Evolutionary conservation across 2,888 invertebrate genomes (phyloP), one percentile per base, ranked within the genome.

Genomic region (Therioaphis trifolii): DNA sequence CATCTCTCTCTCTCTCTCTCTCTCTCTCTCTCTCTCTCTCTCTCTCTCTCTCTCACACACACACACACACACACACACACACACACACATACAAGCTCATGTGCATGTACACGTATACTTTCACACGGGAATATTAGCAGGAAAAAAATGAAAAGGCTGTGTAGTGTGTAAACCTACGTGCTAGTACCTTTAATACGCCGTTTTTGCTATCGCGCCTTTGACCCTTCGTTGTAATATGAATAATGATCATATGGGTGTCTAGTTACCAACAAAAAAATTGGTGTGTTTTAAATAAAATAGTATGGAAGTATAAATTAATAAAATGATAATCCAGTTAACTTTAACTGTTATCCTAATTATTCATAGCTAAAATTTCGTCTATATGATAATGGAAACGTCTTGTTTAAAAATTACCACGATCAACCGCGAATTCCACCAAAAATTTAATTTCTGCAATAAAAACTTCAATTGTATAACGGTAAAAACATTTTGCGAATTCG

Each of bases 171-270:
- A n/a, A n/a, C n/a, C n/a, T 46, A 46, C 61, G 80, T 61, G 79
- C 21, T 35, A 66, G 66, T 68, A 52, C 52, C 35, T 7, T 5
- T 35, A 35, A 5, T 35, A 66, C 35, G 21, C 14, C 27, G 80
- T 80, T 80, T 80, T 80, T 80, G 80, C 71, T 35, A 35, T 35
- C 66, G 5, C 49, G 66, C 72, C 61, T 80, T 71, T 61, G 72
- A 80, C 80, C 69, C 80, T 61, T 35, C 21, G 29, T 46, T 35
- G 66, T 61, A 58, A 29, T 80, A 80, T 80, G 80, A 80, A 80
- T 80, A 80, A 80, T 80, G 71, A 80, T 80, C 71, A 46, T 46
- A 43, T 66, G 21, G 35, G 61, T 71, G 58, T 58, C 61, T 46
- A 35, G 46, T 49, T 21, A 43, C 9, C 29, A 58, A 15, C 68